Evolutionary conservation across 2,113 vertebrate species (phyloP).

Genomic region (Trachemys scripta): DNA sequence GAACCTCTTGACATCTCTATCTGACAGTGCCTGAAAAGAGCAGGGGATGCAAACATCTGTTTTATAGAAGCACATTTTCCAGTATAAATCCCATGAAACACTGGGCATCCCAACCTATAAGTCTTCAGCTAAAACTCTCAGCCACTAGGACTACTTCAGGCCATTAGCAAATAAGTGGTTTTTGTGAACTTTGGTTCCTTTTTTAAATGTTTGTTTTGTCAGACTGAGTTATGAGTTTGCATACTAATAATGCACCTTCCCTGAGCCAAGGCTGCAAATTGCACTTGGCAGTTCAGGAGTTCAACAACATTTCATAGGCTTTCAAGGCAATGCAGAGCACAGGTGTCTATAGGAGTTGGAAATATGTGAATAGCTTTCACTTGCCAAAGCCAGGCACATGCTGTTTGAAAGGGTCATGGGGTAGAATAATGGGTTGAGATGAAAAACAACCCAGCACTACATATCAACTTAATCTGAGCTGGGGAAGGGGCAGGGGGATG

Average conservation of each 20-base stretch:
- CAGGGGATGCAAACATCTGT: not conserved
- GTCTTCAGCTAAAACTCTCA: not conserved
- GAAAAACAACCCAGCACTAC: not conserved
- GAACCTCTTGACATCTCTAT: not conserved
- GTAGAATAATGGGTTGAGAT: not conserved
- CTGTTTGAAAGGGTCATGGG: rapidly evolving
- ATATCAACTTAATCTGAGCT: not conserved
- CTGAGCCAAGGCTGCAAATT: not conserved
- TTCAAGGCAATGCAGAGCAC: not conserved
- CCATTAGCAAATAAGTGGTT: not conserved
- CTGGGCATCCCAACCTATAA: not conserved
- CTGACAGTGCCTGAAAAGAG: not conserved
- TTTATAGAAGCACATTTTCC: not conserved
- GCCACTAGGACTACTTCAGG: not conserved
- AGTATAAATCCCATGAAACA: not conserved
- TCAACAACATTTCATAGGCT: not conserved
- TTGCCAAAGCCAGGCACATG: not conserved
- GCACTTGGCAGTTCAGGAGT: not conserved
- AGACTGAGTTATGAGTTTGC: not conserved
- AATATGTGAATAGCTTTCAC: not conserved
- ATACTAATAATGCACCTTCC: not conserved
- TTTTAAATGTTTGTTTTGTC: not conserved
- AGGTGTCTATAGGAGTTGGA: rapidly evolving
- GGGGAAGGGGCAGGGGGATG: rapidly evolving
- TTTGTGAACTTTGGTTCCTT: not conserved